These are phyloP conservation scores for Drosophila lacteicornis DNA, from an alignment of 1,140 invertebrate genomes.

Conservation along the genomic window DNA sequence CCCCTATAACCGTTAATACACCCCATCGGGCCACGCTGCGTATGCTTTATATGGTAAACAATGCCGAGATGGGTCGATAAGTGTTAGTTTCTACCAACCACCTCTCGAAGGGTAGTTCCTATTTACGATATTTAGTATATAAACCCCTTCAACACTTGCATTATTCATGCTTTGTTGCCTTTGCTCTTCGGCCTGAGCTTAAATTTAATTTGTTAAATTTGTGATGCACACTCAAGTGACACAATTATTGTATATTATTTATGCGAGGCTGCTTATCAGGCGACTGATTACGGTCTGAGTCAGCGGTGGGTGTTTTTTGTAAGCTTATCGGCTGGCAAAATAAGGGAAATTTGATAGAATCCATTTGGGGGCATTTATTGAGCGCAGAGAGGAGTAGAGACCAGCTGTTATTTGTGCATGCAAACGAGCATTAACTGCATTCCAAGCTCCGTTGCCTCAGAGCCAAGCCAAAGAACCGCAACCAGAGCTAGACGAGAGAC, in stretches of 20 bases:
- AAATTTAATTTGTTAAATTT: slow-evolving; percentile 60
- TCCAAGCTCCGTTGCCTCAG: slow-evolving; percentile 61
- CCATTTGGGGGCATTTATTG: neutral
- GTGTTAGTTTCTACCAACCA: slow-evolving; percentile 23
- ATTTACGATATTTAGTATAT: slow-evolving; percentile 12
- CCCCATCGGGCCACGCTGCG: slow-evolving; percentile 52
- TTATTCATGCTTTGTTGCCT: slow-evolving; percentile 42
- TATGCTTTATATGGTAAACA: slow-evolving; percentile 65
- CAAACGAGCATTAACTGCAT: slow-evolving; percentile 76
- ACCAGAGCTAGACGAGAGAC: slow-evolving; percentile 12
- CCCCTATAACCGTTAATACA: slow-evolving; percentile 63
- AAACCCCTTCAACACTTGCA: slow-evolving; percentile 25
- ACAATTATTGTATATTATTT: slow-evolving; percentile 17
- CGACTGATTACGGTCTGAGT: slow-evolving; percentile 28
- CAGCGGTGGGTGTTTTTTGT: slow-evolving; percentile 3
- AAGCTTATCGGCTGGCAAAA: slow-evolving; percentile 27
- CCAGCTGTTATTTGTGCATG: slow-evolving; percentile 31
- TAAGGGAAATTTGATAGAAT: slow-evolving; percentile 26
- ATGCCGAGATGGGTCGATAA: slow-evolving; percentile 66
- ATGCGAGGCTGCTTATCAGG: slow-evolving; percentile 18
- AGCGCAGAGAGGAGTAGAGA: neutral
- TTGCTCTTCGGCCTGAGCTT: slow-evolving; percentile 24
- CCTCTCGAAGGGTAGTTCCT: slow-evolving; percentile 29
- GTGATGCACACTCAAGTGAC: slow-evolving; percentile 45
- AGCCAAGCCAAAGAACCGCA: slow-evolving; percentile 69